Evolutionary conservation across 1,140 invertebrate species (phyloP).

Genomic region (Lanistes nyassanus): DNA sequence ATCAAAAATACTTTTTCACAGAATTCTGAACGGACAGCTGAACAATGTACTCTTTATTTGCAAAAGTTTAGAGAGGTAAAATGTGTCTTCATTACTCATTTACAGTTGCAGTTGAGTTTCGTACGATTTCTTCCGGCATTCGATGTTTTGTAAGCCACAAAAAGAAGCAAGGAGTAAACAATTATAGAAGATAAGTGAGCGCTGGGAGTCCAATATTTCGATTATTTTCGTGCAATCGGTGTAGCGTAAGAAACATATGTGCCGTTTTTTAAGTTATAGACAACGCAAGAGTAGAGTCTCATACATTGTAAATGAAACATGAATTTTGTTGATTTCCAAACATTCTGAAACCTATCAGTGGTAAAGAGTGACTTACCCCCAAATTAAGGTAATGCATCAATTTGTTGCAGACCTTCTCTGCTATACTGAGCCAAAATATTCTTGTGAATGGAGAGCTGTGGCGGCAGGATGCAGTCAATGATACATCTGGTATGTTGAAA

Average conservation of each 20-base stretch:
- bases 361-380: not conserved
- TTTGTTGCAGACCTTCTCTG: conserved; percentile 20
- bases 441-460: conserved; percentile 20
- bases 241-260: not conserved
- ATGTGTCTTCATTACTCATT: not conserved
- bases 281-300: not conserved
- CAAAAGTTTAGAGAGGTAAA: conserved; percentile 22
- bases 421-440: conserved; percentile 10
- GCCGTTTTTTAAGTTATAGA: not conserved
- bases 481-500: conserved; percentile 27
- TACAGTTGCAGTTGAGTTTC: not conserved
- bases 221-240: no score
- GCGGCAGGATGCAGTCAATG: not conserved
- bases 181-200: no score
- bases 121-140: not conserved
- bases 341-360: not conserved
- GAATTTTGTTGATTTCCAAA: not conserved
- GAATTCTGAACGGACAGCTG: conserved; percentile 1
- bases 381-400: not conserved
- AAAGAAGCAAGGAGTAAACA: no score
- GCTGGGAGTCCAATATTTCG: no score
- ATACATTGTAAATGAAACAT: not conserved
- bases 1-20: conserved; percentile 11
- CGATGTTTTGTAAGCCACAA: no score
- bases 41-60: conserved; percentile 14